Evolutionary conservation across 2,888 invertebrate species (phyloP).

Genomic region (Gasteruption jaculator): DNA sequence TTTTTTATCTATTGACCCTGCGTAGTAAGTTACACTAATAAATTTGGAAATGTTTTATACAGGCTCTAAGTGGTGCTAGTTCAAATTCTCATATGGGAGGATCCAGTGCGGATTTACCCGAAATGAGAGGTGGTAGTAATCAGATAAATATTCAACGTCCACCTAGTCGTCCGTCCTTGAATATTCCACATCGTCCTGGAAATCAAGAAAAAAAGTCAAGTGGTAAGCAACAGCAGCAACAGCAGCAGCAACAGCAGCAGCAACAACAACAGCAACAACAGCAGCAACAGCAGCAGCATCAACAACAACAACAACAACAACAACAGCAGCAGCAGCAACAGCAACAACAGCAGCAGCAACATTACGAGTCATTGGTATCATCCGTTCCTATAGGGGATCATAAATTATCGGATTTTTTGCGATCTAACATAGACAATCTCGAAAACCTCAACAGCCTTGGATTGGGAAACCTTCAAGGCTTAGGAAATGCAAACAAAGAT

Average conservation of each 20-base stretch:
- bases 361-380: too few relatives aligned
- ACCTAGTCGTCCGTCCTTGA: conserved; percentile 47
- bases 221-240: conserved; percentile 45
- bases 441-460: conserved; percentile 57
- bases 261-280: conserved; percentile 8
- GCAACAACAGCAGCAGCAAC: too few relatives aligned
- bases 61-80: conserved; percentile 37
- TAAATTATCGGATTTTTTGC: conserved; percentile 67
- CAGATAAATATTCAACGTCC: conserved; percentile 47
- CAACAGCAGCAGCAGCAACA: too few relatives aligned
- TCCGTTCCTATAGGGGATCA: conserved; percentile 55
- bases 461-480: conserved; percentile 40
- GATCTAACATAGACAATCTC: conserved; percentile 68
- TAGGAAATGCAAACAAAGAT: conserved; percentile 57
- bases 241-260: conserved; percentile 4
- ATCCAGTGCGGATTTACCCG: conserved; percentile 39
- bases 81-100: conserved; percentile 40
- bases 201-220: conserved; percentile 46
- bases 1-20: conserved; percentile 3
- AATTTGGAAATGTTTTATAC: conserved; percentile 2
- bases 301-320: too few relatives aligned
- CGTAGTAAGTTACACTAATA: too few relatives aligned
- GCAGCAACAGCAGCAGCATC: too few relatives aligned
- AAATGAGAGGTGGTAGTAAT: conserved; percentile 39
- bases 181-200: conserved; percentile 47